phyloP scores from a whole-genome alignment of 23 tunicate species.

The Oikopleura dioica region DNA sequence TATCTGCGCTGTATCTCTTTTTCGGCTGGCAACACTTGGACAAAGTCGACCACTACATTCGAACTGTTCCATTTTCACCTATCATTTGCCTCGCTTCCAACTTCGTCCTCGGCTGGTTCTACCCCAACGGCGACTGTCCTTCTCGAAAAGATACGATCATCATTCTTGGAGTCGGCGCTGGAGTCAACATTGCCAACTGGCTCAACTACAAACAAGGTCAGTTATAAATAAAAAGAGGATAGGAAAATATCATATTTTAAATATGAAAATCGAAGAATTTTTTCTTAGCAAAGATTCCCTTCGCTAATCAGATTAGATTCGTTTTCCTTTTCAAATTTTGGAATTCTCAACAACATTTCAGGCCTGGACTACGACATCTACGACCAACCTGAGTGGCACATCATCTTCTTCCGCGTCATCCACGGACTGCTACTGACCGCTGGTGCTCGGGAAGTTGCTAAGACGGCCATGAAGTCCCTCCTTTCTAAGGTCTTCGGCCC shows the following conservation, averaged over 20 bases:
- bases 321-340: not conserved
- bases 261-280: not conserved
- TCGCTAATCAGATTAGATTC: not conserved
- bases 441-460: conserved; percentile 19
- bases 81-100: not conserved
- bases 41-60: conserved; percentile 50
- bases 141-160: conserved; percentile 87
- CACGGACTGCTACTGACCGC: conserved; percentile 25
- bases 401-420: conserved; percentile 22
- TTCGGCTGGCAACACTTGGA: conserved; percentile 90
- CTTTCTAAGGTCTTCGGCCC: conserved; percentile 21
- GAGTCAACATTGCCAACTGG: conserved; percentile 50
- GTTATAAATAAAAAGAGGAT: not conserved
- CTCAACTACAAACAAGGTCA: not conserved
- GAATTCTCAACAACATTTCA: not conserved
- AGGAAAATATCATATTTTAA: not conserved
- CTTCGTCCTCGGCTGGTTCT: conserved; percentile 28
- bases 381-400: conserved; percentile 2
- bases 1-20: conserved; percentile 38
- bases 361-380: not conserved
- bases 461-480: not conserved
- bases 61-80: conserved; percentile 40
- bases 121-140: conserved; percentile 47
- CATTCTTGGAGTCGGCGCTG: conserved; percentile 77
- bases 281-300: too few relatives aligned